These are phyloP conservation scores for Eleutherodactylus coqui DNA, from an alignment of 2,797 vertebrate species.

Conservation along the genomic window DNA sequence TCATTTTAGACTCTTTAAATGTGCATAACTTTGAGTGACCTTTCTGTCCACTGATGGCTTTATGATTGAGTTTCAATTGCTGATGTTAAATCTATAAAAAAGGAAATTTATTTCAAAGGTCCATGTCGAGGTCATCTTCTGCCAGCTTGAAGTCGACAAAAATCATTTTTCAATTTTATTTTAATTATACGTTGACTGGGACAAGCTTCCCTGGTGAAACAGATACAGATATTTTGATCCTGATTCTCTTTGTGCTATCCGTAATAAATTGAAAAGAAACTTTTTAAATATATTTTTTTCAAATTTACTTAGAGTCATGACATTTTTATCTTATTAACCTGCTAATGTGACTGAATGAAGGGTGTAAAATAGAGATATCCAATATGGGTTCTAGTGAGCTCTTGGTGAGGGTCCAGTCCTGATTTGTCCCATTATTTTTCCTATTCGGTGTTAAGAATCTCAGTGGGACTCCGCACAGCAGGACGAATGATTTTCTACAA, in stretches of 20 bases:
- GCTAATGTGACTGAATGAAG: neutral
- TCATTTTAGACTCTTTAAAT: constrained; percentile 39
- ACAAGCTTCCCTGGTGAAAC: neutral
- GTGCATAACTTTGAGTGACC: constrained; percentile 42
- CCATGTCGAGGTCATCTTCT: constrained; percentile 23
- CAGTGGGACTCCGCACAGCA: neutral
- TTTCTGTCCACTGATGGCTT: constrained; percentile 49
- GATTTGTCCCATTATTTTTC: neutral
- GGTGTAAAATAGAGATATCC: neutral
- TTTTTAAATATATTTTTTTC: neutral
- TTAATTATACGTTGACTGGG: constrained; percentile 38
- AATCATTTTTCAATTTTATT: constrained; percentile 42
- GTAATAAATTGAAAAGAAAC: no score
- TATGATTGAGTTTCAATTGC: constrained; percentile 43
- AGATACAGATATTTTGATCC: neutral
- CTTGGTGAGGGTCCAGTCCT: neutral
- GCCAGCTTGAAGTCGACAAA: constrained; percentile 9
- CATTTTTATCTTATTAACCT: neutral
- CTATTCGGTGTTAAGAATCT: neutral
- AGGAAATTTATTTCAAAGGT: constrained; percentile 47
- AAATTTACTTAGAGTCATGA: neutral
- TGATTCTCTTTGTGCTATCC: neutral
- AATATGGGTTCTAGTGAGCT: neutral
- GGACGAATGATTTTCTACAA: neutral
- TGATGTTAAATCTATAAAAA: constrained; percentile 42